A percentile compares a stretch with the other conserved stretches of the same genome.
These are phyloP conservation scores for Alethe castanea DNA, from an alignment of 2,113 vertebrate species.

Conservation along the genomic window DNA sequence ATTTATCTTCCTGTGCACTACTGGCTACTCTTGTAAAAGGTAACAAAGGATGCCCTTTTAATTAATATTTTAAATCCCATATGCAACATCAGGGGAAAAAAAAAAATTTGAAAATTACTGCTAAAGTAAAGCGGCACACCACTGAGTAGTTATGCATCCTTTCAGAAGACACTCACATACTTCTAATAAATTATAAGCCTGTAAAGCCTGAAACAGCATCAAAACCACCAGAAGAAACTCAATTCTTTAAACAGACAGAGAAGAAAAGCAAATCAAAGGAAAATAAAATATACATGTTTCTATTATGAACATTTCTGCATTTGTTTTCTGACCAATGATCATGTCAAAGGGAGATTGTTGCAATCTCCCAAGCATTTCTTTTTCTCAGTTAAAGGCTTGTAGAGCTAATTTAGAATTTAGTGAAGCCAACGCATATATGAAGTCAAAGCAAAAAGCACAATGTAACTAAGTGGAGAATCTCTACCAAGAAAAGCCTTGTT, in stretches of 20 bases:
- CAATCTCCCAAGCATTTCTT: background rate
- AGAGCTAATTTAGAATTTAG: background rate
- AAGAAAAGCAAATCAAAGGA: background rate
- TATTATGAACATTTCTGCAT: background rate
- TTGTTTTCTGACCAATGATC: background rate
- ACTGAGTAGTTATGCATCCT: background rate
- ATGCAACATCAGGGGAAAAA: background rate
- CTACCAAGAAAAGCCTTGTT: background rate
- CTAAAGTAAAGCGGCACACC: background rate
- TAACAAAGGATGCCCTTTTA: background rate
- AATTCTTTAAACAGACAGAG: background rate
- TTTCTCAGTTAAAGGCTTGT: background rate
- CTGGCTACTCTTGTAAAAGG: background rate
- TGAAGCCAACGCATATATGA: background rate
- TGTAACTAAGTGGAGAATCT: background rate
- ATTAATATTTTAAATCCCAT: background rate
- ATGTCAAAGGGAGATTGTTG: background rate
- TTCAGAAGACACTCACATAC: background rate
- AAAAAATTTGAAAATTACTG: background rate
- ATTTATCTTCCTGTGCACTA: background rate
- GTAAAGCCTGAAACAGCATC: background rate
- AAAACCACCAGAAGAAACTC: background rate
- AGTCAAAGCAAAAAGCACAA: background rate
- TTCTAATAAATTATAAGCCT: background rate
- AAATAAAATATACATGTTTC: background rate